Conservation (phyloP, 2,797 vertebrate genomes). For the Mus minutoides region DNA sequence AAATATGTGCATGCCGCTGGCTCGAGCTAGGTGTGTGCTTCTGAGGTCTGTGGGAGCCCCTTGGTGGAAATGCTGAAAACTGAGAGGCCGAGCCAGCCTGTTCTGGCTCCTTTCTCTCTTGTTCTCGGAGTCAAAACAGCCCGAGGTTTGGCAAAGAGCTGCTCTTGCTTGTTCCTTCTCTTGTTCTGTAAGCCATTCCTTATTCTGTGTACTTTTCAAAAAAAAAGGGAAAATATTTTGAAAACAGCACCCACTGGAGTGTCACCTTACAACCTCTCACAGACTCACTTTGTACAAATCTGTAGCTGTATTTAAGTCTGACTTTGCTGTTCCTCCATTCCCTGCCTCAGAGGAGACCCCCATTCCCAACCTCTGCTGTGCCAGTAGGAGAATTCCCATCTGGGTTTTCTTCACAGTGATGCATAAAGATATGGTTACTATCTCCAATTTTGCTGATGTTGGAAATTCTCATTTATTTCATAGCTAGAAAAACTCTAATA, state of each 20-base stretch:
- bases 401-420: background rate
- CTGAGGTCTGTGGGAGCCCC: slow-evolving; percentile 62
- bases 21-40: slow-evolving; percentile 13
- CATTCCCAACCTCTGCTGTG: background rate
- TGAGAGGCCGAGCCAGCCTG: too few relatives aligned
- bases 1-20: background rate
- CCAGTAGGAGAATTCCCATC: background rate
- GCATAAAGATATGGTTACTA: background rate
- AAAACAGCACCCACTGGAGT: slow-evolving; percentile 9
- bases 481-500: slow-evolving; percentile 39
- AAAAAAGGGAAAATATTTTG: background rate
- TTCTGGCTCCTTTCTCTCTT: background rate
- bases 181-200: slow-evolving; percentile 29
- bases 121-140: slow-evolving; percentile 50
- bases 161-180: slow-evolving; percentile 37
- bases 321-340: background rate
- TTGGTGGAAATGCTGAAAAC: background rate
- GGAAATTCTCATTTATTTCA: slow-evolving; percentile 49
- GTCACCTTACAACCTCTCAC: slow-evolving; percentile 52
- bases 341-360: background rate
- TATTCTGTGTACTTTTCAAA: slow-evolving; percentile 11
- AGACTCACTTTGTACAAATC: slow-evolving; percentile 39
- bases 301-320: slow-evolving; percentile 6
- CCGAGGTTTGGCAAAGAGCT: background rate
- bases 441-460: background rate